Evolutionary conservation across 2,888 invertebrate genomes (phyloP).

Genomic region (Pammene fasciana): DNA sequence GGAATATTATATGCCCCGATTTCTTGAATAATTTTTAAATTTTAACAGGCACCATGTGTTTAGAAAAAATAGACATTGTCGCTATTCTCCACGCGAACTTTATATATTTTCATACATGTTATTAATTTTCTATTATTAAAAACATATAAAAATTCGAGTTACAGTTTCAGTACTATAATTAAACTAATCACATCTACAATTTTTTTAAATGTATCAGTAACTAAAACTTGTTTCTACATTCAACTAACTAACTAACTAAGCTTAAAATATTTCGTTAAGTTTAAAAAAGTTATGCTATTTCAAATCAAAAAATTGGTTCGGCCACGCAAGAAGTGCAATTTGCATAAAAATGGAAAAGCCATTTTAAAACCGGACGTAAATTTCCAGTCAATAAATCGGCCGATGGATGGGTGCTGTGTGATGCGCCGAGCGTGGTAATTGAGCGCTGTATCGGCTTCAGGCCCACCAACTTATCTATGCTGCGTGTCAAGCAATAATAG

Average conservation of each 20-base stretch:
- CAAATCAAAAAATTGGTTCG: no score
- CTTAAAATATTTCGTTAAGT: no score
- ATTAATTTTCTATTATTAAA: no score
- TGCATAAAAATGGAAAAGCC: not conserved
- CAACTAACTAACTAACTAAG: no score
- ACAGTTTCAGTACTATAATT: no score
- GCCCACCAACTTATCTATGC: constrained; percentile 14
- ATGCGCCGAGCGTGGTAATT: constrained; percentile 79
- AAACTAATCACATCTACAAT: no score
- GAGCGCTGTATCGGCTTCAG: constrained; percentile 57
- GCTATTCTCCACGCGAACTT: not conserved
- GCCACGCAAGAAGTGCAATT: not conserved
- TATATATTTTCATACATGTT: no score
- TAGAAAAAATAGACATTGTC: not conserved
- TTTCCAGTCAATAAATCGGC: constrained; percentile 68
- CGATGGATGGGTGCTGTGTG: constrained; percentile 71
- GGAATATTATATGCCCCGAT: constrained; percentile 44
- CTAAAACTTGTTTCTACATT: no score
- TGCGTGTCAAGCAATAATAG: constrained; percentile 1
- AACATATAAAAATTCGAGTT: no score
- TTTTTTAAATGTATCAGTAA: no score
- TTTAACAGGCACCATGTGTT: not conserved
- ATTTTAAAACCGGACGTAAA: constrained; percentile 41
- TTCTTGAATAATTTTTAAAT: not conserved
- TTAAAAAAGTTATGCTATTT: no score